Conservation (phyloP, 2,888 invertebrate species). For the Pseudococcus jackbeardsleyi region DNA sequence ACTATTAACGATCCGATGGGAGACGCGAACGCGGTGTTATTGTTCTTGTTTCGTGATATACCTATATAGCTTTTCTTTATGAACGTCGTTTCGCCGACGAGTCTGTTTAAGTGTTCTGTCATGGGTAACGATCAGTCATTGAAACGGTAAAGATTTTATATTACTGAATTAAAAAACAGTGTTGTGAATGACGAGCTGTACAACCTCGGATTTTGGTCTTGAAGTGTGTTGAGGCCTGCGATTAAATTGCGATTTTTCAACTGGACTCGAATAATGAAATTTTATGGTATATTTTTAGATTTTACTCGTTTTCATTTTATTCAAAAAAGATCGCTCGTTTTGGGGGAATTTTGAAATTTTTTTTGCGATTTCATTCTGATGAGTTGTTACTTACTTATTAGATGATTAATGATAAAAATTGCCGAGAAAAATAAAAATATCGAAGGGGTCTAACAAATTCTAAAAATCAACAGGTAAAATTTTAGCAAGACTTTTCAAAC, state of each 20-base stretch:
- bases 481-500: no score
- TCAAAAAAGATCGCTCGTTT: no score
- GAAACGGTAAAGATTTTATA: constrained; percentile 20
- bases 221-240: not conserved
- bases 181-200: not conserved
- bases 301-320: no score
- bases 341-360: no score
- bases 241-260: not conserved
- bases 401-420: no score
- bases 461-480: no score
- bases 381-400: no score
- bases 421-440: no score
- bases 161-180: not conserved
- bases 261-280: no score
- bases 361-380: no score
- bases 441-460: no score
- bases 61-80: not conserved
- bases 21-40: constrained; percentile 5
- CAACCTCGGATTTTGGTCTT: not conserved
- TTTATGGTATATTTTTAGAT: no score
- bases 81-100: not conserved
- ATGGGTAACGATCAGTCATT: constrained; percentile 41
- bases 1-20: constrained; percentile 34
- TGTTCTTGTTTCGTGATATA: constrained; percentile 39
- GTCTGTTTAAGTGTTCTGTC: constrained; percentile 24